Base-by-base conservation (phyloP, 2,113 vertebrate genomes). In the Perca flavescens region DNA sequence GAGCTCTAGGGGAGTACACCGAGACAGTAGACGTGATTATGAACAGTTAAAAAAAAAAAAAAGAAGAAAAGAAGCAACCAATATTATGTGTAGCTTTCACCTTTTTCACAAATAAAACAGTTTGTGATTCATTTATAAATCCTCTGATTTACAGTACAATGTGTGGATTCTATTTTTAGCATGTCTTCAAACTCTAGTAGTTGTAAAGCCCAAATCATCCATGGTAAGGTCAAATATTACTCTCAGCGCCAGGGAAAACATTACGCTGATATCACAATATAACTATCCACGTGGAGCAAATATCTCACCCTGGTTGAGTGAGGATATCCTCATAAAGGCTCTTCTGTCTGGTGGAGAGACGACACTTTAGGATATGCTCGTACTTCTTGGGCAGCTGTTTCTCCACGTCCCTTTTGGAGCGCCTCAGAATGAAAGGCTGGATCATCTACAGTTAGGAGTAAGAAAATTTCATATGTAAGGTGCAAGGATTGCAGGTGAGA, bases 301-400 rank as follows among this genome's bases (percentile, higher is more conserved):
- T 14, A 28, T 71, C 96, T 93, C 89, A 98, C 97, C 96, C 92
- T 71, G 96, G 94, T 22, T 96, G 96, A 2, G 97, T 93, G 75
- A 98, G 97, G 81, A 98, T 97, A 82, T 98, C 97, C 68, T 98
- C 97, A 6, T 98, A 98, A 88, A 98, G 95, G 68, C 93, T 96
- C 91, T 97, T 97, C 81, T 98, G 97, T 77, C 97, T 92, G 74
- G 75, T 94, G 8, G 97, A 98, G n/a, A 98, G 95, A 5, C 97
- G 95, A 63, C 97, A 98, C 83, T 98, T 98, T 0, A 98, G 93
- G 79, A 98, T 97, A 36, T 98, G 97, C 40, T 98, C 97, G 0
- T 97, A 97, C 84, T 97, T 98, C 91, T 97, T 98, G 6, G 96
- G 94, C 36, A 98, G 94, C 90, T 98, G 97, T 88, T 98, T 98